Conservation (phyloP, 2,113 vertebrate genomes). For the Pantherophis guttatus region DNA sequence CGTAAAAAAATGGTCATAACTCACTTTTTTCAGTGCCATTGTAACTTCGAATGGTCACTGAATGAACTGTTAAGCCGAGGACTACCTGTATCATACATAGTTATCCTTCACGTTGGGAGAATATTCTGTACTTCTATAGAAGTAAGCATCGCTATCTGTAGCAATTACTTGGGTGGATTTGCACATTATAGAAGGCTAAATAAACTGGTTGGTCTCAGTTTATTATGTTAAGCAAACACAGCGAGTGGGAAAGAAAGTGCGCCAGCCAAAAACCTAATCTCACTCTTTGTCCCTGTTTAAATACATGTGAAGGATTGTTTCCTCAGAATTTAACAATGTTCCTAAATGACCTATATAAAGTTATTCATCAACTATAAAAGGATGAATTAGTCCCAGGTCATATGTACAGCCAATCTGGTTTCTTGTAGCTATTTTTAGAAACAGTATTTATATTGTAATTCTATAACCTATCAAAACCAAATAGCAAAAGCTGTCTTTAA, state of each 20-base stretch:
- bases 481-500: not conserved
- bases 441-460: not conserved
- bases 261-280: not conserved
- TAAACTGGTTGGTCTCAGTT: not conserved
- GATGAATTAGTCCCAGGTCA: not conserved
- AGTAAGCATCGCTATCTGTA: not conserved
- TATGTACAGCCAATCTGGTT: not conserved
- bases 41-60: too few species aligned
- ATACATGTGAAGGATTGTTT: not conserved
- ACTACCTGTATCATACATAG: not conserved
- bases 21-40: too few species aligned
- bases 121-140: not conserved
- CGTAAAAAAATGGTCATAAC: too few species aligned
- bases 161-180: not conserved
- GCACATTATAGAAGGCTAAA: not conserved
- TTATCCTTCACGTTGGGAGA: not conserved
- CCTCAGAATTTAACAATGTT: not conserved
- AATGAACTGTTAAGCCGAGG: too few species aligned
- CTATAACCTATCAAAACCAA: not conserved
- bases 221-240: not conserved
- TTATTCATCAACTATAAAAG: not conserved
- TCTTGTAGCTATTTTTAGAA: not conserved
- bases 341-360: not conserved
- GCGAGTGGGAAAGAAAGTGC: not conserved
- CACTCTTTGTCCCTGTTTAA: not conserved